Conservation (phyloP, 2,888 invertebrate genomes). For the Nymphalis c-album region DNA sequence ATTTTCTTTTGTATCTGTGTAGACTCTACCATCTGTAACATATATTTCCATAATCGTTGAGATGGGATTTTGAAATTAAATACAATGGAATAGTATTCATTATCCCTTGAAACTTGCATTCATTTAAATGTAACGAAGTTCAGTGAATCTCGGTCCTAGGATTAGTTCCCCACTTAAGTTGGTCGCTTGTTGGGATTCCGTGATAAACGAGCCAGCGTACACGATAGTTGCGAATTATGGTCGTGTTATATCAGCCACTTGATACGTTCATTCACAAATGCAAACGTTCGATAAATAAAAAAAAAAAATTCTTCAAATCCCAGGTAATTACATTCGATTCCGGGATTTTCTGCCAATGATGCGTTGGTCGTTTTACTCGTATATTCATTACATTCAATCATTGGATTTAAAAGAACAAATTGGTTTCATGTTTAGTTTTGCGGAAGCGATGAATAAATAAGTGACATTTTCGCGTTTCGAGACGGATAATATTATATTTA, state of each 20-base stretch:
- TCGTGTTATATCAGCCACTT: constrained; percentile 10
- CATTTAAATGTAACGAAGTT: constrained; percentile 30
- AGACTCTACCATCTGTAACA: constrained; percentile 13
- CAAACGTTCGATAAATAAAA: neutral
- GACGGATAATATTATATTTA: too few relatives aligned
- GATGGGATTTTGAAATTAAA: neutral
- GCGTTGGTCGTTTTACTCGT: too few relatives aligned
- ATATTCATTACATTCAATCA: neutral
- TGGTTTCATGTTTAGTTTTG: constrained; percentile 1
- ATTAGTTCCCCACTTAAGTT: constrained; percentile 40
- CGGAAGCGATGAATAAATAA: too few relatives aligned
- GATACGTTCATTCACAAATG: constrained; percentile 9
- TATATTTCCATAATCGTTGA: constrained; percentile 2
- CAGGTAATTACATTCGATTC: neutral
- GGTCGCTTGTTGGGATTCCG: constrained; percentile 34
- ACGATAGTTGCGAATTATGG: constrained; percentile 22
- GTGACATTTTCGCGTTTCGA: too few relatives aligned
- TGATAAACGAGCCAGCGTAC: constrained; percentile 33
- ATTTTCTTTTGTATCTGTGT: constrained; percentile 16
- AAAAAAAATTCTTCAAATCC: neutral
- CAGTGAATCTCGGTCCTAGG: constrained; percentile 30
- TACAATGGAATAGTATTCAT: neutral
- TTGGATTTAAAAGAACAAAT: neutral
- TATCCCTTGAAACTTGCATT: neutral
- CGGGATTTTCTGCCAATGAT: neutral